Percentiles rank a stretch among this genome's conserved stretches.
These are phyloP conservation scores for Lasioglossum villosulum DNA, from an alignment of 2,888 invertebrate genomes.

Conservation along the genomic window DNA sequence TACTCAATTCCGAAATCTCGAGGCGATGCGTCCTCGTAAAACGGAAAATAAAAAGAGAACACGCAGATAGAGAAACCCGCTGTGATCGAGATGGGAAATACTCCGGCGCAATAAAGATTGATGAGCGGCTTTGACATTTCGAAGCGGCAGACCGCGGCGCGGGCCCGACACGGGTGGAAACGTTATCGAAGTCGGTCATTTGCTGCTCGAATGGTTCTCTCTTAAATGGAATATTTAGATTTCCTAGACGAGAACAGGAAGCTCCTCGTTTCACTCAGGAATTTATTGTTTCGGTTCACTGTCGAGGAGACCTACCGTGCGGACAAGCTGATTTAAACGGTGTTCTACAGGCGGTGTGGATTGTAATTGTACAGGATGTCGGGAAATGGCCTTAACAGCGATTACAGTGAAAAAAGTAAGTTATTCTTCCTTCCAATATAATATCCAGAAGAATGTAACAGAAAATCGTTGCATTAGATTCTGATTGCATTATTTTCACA, in stretches of 20 bases:
- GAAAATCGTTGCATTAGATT: too few relatives aligned
- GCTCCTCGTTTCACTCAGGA: conserved; percentile 1
- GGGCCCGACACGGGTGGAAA: neutral
- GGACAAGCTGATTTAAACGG: neutral
- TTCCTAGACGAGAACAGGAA: neutral
- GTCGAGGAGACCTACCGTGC: neutral
- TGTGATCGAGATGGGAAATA: neutral
- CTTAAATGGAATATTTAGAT: conserved; percentile 29
- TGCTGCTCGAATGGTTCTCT: neutral
- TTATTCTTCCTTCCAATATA: neutral
- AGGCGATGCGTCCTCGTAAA: neutral
- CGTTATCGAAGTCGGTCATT: neutral
- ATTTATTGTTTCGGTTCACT: conserved; percentile 10
- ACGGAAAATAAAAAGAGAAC: neutral
- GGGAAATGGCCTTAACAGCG: neutral
- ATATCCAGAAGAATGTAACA: too few relatives aligned
- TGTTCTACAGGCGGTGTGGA: too few relatives aligned
- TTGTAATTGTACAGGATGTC: neutral
- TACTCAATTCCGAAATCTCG: conserved; percentile 7
- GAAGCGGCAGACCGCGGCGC: neutral
- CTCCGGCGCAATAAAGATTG: neutral
- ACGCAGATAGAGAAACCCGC: neutral
- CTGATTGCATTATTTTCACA: neutral
- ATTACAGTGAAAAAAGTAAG: neutral
- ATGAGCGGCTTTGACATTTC: conserved; percentile 7